A percentile compares a stretch with the other conserved stretches of the same genome.
These are phyloP conservation scores for Zingel zingel DNA, from an alignment of 2,113 vertebrate genomes.

Conservation along the genomic window DNA sequence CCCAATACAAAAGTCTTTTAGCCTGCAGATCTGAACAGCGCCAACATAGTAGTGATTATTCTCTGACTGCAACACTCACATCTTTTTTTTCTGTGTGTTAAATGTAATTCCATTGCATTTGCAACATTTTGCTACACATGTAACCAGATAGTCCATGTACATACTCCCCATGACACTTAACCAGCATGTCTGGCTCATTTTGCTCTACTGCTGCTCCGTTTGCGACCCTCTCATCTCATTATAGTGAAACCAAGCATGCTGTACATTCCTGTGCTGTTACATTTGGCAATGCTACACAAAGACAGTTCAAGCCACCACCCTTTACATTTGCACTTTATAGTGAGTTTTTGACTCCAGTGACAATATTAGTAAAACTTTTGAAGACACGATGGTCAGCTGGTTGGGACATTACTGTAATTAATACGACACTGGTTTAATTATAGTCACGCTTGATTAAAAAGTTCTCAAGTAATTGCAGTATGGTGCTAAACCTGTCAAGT, in stretches of 20 bases:
- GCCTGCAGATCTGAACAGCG: background rate
- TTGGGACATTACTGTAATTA: background rate
- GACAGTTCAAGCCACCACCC: background rate
- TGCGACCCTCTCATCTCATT: background rate
- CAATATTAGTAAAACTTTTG: background rate
- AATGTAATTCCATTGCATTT: background rate
- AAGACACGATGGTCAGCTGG: background rate
- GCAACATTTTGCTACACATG: background rate
- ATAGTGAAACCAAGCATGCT: constrained; percentile 8
- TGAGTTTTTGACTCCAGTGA: background rate
- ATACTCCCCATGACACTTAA: background rate
- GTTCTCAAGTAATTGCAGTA: background rate
- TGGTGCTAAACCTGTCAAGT: background rate
- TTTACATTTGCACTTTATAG: background rate
- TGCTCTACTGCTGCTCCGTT: background rate
- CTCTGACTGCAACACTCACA: background rate
- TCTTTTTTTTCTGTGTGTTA: background rate
- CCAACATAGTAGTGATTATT: background rate
- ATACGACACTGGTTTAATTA: background rate
- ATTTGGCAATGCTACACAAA: background rate
- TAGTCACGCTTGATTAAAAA: background rate
- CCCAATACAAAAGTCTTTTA: background rate
- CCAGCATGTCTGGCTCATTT: background rate
- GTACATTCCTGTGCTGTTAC: background rate
- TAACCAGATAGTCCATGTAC: background rate